Percentiles rank a stretch among this genome's conserved stretches.
Evolutionary conservation across 2,797 vertebrate genomes (phyloP).

Genomic region (Artibeus lituratus): DNA sequence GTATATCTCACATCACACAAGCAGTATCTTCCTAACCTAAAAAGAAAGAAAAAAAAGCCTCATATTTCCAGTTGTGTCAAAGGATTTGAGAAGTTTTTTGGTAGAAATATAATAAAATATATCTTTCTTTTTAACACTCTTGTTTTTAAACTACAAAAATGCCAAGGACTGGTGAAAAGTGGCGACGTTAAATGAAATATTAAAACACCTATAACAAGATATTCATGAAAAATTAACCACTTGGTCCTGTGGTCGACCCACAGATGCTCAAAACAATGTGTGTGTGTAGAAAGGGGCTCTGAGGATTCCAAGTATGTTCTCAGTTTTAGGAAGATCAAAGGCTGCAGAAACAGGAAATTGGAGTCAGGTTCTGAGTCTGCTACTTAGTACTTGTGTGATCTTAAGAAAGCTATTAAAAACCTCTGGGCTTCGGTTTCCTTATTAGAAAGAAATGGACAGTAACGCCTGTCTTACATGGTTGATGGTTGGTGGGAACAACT

Average conservation of each 20-base stretch:
- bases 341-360: neutral
- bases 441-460: neutral
- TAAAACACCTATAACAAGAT: neutral
- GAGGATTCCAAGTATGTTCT: neutral
- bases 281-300: neutral
- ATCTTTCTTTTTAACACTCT: neutral
- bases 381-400: neutral
- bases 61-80: neutral
- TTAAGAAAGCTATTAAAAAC: neutral
- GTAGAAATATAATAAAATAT: neutral
- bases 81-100: neutral
- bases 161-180: neutral
- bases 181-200: neutral
- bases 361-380: neutral
- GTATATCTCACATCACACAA: neutral
- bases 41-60: neutral
- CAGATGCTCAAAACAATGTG: neutral
- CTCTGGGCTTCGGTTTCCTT: neutral
- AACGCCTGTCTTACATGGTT: neutral
- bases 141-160: constrained; percentile 23
- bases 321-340: neutral
- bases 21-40: neutral
- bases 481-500: neutral
- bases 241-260: neutral
- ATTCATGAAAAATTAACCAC: neutral